A percentile compares a stretch with the other conserved stretches of the same genome.
These are phyloP conservation scores for Enteromius thamalakanensis DNA, from an alignment of 2,797 vertebrate species.

Conservation along the genomic window DNA sequence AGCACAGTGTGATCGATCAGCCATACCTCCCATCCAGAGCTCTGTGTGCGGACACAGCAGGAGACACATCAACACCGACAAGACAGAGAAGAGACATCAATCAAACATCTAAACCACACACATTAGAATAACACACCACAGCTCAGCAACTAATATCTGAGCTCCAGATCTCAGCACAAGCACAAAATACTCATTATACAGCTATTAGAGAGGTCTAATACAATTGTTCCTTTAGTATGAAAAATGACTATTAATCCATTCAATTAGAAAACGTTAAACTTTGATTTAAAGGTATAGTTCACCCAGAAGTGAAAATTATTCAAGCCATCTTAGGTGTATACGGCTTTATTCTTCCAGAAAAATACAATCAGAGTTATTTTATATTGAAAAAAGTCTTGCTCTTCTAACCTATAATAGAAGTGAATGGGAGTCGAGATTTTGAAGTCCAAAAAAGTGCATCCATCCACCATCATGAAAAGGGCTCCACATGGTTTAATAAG, in stretches of 20 bases:
- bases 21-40: slow-evolving; percentile 84
- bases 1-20: slow-evolving; percentile 27
- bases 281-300: too few species aligned
- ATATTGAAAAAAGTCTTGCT: too few species aligned
- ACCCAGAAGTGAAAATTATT: too few species aligned
- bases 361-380: too few species aligned
- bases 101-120: slow-evolving; percentile 35
- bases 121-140: slow-evolving; percentile 6
- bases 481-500: too few species aligned
- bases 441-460: too few species aligned
- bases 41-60: slow-evolving; percentile 66
- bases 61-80: slow-evolving; percentile 11
- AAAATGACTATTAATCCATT: neutral
- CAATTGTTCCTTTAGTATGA: neutral
- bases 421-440: too few species aligned
- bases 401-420: too few species aligned
- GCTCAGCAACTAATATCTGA: neutral
- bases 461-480: too few species aligned
- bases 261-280: too few species aligned
- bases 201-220: neutral
- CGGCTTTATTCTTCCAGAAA: too few species aligned
- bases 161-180: neutral
- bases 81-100: slow-evolving; percentile 42
- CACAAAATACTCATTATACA: neutral
- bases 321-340: too few species aligned